Conservation (phyloP, 1,140 invertebrate species). For the Drosophila watanabei region DNA sequence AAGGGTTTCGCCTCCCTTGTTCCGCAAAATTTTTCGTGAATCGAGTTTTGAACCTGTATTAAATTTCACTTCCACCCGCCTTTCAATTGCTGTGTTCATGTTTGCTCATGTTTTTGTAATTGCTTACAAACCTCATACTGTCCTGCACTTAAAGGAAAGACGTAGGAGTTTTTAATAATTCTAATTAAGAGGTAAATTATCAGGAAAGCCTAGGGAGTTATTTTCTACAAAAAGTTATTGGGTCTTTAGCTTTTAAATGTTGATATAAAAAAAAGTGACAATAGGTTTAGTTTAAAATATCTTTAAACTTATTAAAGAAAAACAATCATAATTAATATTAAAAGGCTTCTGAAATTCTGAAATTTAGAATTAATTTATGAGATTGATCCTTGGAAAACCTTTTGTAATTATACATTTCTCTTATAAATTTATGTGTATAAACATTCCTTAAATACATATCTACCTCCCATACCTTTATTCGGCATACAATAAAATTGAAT, state of each 20-base stretch:
- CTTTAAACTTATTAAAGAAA: too few relatives aligned
- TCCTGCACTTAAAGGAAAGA: conserved; percentile 2
- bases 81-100: conserved; percentile 77
- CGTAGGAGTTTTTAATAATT: too few relatives aligned
- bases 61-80: conserved; percentile 60
- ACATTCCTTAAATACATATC: neutral
- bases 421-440: neutral
- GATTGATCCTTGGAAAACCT: neutral
- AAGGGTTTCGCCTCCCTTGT: conserved; percentile 47
- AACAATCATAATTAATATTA: too few relatives aligned
- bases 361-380: too few relatives aligned
- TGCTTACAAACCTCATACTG: conserved; percentile 39
- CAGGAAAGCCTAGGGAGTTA: too few relatives aligned
- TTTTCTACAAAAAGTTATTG: too few relatives aligned
- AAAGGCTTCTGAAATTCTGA: too few relatives aligned
- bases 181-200: neutral
- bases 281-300: too few relatives aligned
- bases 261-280: too few relatives aligned
- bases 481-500: neutral
- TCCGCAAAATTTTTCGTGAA: conserved; percentile 56
- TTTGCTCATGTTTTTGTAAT: conserved; percentile 81
- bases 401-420: neutral
- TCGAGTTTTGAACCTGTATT: conserved; percentile 50
- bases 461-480: too few relatives aligned
- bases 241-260: too few relatives aligned